Conservation (phyloP, 2,888 invertebrate genomes). For the Rhabditophanes sp. region DNA sequence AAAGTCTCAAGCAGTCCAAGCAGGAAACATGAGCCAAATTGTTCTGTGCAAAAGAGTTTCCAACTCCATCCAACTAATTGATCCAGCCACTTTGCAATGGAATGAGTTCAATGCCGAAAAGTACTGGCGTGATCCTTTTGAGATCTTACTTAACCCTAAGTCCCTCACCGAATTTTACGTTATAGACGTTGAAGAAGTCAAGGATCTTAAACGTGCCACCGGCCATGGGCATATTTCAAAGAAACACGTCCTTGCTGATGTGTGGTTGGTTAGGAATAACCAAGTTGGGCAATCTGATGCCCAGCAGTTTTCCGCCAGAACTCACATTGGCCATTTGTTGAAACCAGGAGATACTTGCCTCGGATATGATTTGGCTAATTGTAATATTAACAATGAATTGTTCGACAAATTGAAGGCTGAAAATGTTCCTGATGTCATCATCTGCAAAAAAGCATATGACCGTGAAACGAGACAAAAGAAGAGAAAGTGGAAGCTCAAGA, state of each 20-base stretch:
- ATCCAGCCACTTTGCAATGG: conserved; percentile 54
- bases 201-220: conserved; percentile 51
- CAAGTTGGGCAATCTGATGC: conserved; percentile 59
- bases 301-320: conserved; percentile 63
- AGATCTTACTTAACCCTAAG: conserved; percentile 71
- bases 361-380: conserved; percentile 72
- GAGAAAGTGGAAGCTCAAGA: conserved; percentile 71
- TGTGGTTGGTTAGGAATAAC: conserved; percentile 75
- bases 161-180: conserved; percentile 78
- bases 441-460: conserved; percentile 65
- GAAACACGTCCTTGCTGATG: conserved; percentile 75
- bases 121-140: conserved; percentile 75
- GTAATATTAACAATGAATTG: conserved; percentile 74
- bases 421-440: conserved; percentile 68
- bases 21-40: conserved; percentile 50
- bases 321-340: conserved; percentile 81
- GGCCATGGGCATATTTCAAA: conserved; percentile 73
- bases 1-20: conserved; percentile 29
- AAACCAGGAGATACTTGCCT: conserved; percentile 62
- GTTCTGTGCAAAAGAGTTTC: conserved; percentile 76
- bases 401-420: conserved; percentile 62
- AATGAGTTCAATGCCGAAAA: conserved; percentile 27
- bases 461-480: conserved; percentile 7
- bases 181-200: conserved; percentile 73
- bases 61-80: conserved; percentile 75